Percentiles rank a stretch among this genome's conserved stretches.
Evolutionary conservation across 2,797 vertebrate species (phyloP).

Genomic region (Holocentrus rufus): DNA sequence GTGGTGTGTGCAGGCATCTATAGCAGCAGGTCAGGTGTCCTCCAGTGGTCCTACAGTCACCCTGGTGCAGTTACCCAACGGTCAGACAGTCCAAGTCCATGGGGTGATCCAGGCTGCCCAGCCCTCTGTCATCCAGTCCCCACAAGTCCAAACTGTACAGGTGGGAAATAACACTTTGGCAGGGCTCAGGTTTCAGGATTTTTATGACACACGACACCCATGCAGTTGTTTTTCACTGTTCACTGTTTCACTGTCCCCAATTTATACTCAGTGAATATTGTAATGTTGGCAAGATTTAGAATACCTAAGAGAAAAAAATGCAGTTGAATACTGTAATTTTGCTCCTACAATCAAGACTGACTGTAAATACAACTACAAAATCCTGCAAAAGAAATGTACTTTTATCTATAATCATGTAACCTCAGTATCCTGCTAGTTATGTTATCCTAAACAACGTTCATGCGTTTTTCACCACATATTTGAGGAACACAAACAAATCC

Average conservation of each 20-base stretch:
- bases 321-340: no score
- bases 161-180: constrained; percentile 71
- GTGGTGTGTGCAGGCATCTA: constrained; percentile 85
- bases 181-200: no score
- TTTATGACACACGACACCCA: no score
- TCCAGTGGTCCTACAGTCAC: constrained; percentile 92
- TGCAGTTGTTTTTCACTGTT: neutral
- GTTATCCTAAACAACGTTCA: no score
- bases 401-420: no score
- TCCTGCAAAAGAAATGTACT: no score
- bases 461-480: no score
- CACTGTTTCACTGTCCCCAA: neutral
- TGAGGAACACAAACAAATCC: no score
- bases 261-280: neutral
- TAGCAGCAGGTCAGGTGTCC: constrained; percentile 90
- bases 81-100: constrained; percentile 98
- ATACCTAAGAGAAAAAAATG: neutral
- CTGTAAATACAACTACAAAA: no score
- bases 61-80: constrained; percentile 96
- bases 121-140: constrained; percentile 98
- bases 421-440: no score
- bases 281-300: neutral
- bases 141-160: constrained; percentile 97
- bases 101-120: constrained; percentile 98
- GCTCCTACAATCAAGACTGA: no score